Conservation (phyloP, 2,888 invertebrate species). For the Neoascia interrupta region DNA sequence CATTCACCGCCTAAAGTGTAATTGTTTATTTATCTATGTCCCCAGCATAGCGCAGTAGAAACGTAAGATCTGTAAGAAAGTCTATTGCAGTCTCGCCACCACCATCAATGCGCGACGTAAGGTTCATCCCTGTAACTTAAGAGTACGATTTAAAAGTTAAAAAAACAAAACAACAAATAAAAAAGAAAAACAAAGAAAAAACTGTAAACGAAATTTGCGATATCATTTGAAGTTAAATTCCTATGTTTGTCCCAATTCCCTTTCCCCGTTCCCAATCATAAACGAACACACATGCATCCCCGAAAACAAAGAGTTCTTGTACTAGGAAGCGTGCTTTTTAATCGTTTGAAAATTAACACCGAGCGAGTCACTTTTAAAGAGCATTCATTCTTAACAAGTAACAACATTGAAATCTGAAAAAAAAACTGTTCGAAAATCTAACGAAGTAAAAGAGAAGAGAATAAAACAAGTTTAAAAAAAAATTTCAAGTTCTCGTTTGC, state of each 20-base stretch:
- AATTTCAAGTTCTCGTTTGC: no score
- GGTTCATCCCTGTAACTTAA: constrained; percentile 44
- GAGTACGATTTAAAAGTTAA: constrained; percentile 61
- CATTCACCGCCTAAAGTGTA: constrained; percentile 82
- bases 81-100: constrained; percentile 37
- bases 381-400: constrained; percentile 46
- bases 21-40: constrained; percentile 11
- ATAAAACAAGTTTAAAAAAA: constrained; percentile 47
- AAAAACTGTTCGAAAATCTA: constrained; percentile 35
- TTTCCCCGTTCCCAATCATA: no score
- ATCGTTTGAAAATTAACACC: constrained; percentile 57
- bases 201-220: constrained; percentile 58
- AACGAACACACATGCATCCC: constrained; percentile 27
- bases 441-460: constrained; percentile 56
- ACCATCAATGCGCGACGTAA: constrained; percentile 43
- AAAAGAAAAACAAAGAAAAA: constrained; percentile 51
- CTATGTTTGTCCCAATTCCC: background rate
- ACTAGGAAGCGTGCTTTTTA: constrained; percentile 53
- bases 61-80: constrained; percentile 8
- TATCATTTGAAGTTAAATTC: constrained; percentile 43
- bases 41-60: constrained; percentile 41
- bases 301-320: constrained; percentile 12
- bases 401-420: constrained; percentile 4
- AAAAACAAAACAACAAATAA: constrained; percentile 47
- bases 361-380: constrained; percentile 66